A percentile compares a stretch with the other conserved stretches of the same genome.
Conservation (phyloP, 2,888 invertebrate species). For the Agapetus fuscipes region DNA sequence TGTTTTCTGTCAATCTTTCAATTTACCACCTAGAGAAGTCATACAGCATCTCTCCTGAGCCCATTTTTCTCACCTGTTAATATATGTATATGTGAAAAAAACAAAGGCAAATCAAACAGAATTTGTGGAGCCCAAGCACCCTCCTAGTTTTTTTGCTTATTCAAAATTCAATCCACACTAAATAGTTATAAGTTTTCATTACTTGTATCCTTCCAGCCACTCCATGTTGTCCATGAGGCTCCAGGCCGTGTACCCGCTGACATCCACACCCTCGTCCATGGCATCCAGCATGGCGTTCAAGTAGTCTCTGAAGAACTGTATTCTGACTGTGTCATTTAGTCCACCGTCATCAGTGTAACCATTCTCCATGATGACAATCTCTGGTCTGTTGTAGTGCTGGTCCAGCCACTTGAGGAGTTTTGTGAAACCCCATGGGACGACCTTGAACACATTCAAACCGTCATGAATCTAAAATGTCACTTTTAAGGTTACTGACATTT, state of each 20-base stretch:
- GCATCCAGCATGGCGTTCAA: conserved; percentile 25
- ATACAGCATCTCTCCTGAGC: too few species aligned
- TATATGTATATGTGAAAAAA: too few species aligned
- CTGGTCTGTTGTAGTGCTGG: conserved; percentile 42
- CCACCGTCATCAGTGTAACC: conserved; percentile 40
- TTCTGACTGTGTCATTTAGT: conserved; percentile 29
- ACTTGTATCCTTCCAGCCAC: conserved; percentile 26
- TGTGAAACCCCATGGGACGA: conserved; percentile 40
- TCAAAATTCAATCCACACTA: too few species aligned
- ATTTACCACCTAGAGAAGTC: too few species aligned
- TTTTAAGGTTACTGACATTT: too few species aligned
- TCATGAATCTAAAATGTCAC: too few species aligned
- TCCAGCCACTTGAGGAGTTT: conserved; percentile 47
- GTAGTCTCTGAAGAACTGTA: conserved; percentile 24
- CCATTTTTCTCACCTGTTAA: too few species aligned
- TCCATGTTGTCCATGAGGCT: conserved; percentile 27
- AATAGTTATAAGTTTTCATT: conserved; percentile 1
- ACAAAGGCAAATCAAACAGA: too few species aligned
- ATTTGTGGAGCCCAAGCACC: too few species aligned
- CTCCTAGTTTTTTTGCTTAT: too few species aligned
- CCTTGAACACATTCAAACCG: too few species aligned
- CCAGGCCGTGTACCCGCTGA: conserved; percentile 25
- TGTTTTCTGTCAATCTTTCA: too few species aligned
- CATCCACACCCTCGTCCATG: conserved; percentile 25
- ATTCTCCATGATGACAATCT: conserved; percentile 49